Base-by-base conservation (phyloP, 2,113 vertebrate genomes). In the Pteruthius melanotis region DNA sequence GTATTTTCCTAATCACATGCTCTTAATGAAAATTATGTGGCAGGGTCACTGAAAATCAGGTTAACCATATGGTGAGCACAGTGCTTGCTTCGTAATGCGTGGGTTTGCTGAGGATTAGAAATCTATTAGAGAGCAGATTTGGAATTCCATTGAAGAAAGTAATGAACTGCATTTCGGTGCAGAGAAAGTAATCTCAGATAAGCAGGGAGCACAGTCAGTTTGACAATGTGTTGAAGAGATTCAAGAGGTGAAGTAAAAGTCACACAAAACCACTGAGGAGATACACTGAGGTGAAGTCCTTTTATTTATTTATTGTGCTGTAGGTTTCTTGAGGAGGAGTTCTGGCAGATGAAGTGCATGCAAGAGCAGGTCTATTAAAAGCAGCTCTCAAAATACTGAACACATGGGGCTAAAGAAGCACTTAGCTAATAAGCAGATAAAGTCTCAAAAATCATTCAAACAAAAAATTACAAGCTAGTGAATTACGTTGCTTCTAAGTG, bases 171-270 rank as follows among this genome's bases (percentile, higher is more conserved):
- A 47, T 94, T 96, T 95, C n/a, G 31, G 89, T 72, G 78, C 39
- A 92, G 76, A 61, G 90, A 95, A 97, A 94, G 93, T 95, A 96
- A 97, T 96, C 96, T 96, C 91, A 95, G 95, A 97, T 94, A 97
- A 97, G 93, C 88, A 79, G 93, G 81, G 80, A 93, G 93, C 57
- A 93, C 63, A 86, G 94, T 64, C 93, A 91, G 83, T 86, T 76
- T 95, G 90, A 84, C 93, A 89, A 89, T 63, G 37, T 85, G 89
- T 69, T 93, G 93, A 91, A 87, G 87, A 78, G 77, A 89, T 97
- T 93, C 90, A 92, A 81, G 88, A 92, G 94, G 88, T 81, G 64
- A 95, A 92, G 52, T 86, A 83, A 75, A 96, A 96, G 88, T 96
- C 91, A 92, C 13, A 8, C 35, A 76, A 88, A 97, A 92, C 60